Evolutionary conservation across 2,888 invertebrate species (phyloP), one percentile per base, ranked within the genome.

Genomic region (Melieria picta): DNA sequence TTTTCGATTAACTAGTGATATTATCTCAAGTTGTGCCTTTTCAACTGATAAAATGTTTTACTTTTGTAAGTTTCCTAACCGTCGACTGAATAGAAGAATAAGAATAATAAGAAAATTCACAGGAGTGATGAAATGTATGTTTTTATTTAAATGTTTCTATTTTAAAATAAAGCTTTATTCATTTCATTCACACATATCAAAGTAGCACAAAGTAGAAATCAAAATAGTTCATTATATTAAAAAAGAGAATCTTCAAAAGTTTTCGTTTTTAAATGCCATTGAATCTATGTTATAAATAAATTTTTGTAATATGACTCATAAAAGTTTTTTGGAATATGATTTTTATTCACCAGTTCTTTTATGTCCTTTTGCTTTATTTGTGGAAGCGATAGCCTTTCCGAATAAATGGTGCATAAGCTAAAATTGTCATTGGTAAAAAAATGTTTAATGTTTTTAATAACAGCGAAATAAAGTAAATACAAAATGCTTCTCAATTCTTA

Each of bases 201-300:
- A 57, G 57, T 57, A 68, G 55, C 68, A 68, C 61, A 67, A 67
- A 60, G 42, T 60, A 67, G 50, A 60, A 67, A 67, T 67, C 58
- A 67, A 67, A 67, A 67, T 50, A 67, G 43, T 30, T 67, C 55
- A 69, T 61, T 61, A 62, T 69, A 69, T 69, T 69, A 69, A 69
- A 69, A 69, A 69, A 69, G 57, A 69, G n/a, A 50, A 5, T 69
- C 63, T 69, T 69, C 69, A 63, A 69, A 69, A 63, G 62, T 69
- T 63, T 57, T 43, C 47, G 50, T 69, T 64, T 60, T 69, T 58
- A 58, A 69, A 69, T 64, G 45, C 50, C 16, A 64, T 64, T 43
- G 57, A 69, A 69, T 57, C 64, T 69, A 70, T 58, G 64, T 65
- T 64, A 45, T 71, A 71, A 71, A 60, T 65, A 71, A 71, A 61